Base-by-base conservation (phyloP, 2,797 vertebrate genomes). In the Hylomyscus alleni region DNA sequence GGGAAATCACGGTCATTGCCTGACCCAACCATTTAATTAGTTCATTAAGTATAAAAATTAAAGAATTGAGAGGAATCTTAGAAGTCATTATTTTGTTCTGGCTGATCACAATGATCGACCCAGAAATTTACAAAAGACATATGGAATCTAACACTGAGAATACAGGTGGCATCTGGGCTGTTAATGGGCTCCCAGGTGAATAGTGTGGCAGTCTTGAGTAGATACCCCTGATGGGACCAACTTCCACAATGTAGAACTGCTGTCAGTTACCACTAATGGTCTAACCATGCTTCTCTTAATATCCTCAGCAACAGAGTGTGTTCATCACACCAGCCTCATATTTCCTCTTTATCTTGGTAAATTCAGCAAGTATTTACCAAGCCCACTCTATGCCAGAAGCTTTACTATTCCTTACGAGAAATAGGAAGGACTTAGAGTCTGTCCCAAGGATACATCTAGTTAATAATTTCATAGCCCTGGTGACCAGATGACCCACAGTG, bases 231-330 rank as follows among this genome's bases (percentile, higher is more conserved):
- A 15, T 31, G 0, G 1, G 2, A 19, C 60, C 44, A 3, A 11
- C 24, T 40, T 20, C 58, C 1, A 6, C 7, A 37, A 44, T 0
- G 1, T 1, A 2, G 6, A 58, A 19, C 8, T 3, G n/a, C 12
- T 15, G 1, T 24, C 52, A 2, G 8, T 34, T 22, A 6, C 52
- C 15, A 75, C 0, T 1, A 37, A 75, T 1, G 9, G 10, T 26
- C 7, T 11, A 14, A 44, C 2, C 6, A 3, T 0, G 0, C 67
- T 65, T 72, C 40, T 17, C 26, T 13, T 24, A 58, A 22, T 12
- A 9, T 47, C 50, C 44, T 72, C 40, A 15, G 75, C 0, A 7
- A 6, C 0, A 15, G 15, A 22, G 52, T 6, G 9, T 13, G 6
- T 15, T 76, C 65, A 56, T n/a, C 20, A 29, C 11, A 5, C 14